Conservation (phyloP, 2,888 invertebrate species). For the Euplagia quadripunctaria region DNA sequence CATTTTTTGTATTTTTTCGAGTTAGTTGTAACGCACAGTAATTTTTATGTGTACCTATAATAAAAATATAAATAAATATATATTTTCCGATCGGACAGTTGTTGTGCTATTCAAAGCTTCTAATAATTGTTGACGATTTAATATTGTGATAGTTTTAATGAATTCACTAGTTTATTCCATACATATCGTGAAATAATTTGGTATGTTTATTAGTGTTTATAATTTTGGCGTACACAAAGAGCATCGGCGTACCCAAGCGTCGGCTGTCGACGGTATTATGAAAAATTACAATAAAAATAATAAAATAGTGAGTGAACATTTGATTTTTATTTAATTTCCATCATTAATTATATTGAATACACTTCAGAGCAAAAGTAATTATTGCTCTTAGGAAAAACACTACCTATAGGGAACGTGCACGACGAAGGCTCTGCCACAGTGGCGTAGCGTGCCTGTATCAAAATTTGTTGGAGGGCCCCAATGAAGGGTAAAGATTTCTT, state of each 20-base stretch:
- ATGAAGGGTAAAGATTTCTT: no score
- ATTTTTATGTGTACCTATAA: constrained; percentile 33
- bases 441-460: no score
- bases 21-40: constrained; percentile 27
- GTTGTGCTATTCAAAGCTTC: constrained; percentile 80
- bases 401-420: no score
- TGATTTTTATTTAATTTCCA: constrained; percentile 50
- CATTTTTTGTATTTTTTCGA: constrained; percentile 16
- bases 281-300: constrained; percentile 87
- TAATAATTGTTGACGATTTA: constrained; percentile 79
- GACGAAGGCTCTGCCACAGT: no score
- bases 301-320: constrained; percentile 81
- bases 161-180: constrained; percentile 61
- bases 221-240: constrained; percentile 65
- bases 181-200: constrained; percentile 56
- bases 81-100: constrained; percentile 53
- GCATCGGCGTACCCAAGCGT: constrained; percentile 67
- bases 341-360: background rate
- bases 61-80: constrained; percentile 17
- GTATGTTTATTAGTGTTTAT: constrained; percentile 56
- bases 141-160: constrained; percentile 65
- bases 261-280: constrained; percentile 81
- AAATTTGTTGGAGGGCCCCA: no score
- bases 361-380: no score
- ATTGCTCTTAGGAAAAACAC: no score